Conservation (phyloP, 2,888 invertebrate genomes). For the Eilema depressum region DNA sequence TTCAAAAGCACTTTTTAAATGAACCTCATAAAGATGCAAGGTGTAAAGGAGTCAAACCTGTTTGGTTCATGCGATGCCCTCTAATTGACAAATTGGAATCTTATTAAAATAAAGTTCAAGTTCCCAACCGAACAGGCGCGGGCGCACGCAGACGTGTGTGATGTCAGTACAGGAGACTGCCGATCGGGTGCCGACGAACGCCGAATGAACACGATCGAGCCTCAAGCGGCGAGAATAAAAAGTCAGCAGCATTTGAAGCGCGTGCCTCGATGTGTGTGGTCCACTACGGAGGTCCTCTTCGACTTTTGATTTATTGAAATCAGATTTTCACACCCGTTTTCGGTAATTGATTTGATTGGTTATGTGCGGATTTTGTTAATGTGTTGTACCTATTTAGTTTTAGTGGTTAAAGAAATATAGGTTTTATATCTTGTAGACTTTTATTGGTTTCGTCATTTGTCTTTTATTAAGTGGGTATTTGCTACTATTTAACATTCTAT, state of each 20-base stretch:
- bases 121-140: conserved; percentile 76
- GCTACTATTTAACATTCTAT: too few species aligned
- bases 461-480: background rate
- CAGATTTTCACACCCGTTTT: conserved; percentile 80
- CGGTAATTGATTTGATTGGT: conserved; percentile 60
- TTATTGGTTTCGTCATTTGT: background rate
- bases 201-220: conserved; percentile 76
- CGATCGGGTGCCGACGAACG: conserved; percentile 77
- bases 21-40: conserved; percentile 74
- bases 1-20: conserved; percentile 68
- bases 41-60: conserved; percentile 84
- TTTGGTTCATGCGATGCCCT: conserved; percentile 83
- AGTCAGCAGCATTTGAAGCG: conserved; percentile 89
- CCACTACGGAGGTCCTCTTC: conserved; percentile 85
- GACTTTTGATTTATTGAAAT: conserved; percentile 81
- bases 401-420: background rate
- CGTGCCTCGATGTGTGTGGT: conserved; percentile 93
- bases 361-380: conserved; percentile 38
- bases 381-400: conserved; percentile 14
- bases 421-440: background rate
- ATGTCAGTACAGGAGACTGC: conserved; percentile 69
- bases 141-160: conserved; percentile 72
- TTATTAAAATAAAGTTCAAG: conserved; percentile 89
- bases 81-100: conserved; percentile 91
- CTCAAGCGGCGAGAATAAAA: conserved; percentile 77